These are phyloP conservation scores for Sarcophaga bullata DNA, from an alignment of 1,140 invertebrate species.

Conservation along the genomic window DNA sequence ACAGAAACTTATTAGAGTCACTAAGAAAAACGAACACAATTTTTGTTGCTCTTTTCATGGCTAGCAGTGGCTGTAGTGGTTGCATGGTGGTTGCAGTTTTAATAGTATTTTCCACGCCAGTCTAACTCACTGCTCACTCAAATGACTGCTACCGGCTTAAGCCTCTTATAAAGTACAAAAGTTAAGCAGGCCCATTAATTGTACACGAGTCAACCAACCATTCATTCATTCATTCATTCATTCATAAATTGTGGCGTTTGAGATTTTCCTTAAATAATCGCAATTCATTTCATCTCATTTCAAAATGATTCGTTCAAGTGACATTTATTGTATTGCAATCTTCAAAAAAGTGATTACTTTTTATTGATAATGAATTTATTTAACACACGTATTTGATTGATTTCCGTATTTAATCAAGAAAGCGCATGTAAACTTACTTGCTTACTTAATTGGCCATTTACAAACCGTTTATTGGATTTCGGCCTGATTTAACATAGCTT, in stretches of 20 bases:
- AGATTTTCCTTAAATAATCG: background rate
- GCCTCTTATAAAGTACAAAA: conserved; percentile 25
- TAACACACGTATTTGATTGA: conserved; percentile 24
- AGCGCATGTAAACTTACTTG: too few species aligned
- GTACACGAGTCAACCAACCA: conserved; percentile 32
- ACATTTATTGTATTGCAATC: conserved; percentile 15
- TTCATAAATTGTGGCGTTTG: background rate
- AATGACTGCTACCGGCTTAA: conserved; percentile 8
- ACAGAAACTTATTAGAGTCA: conserved; percentile 30
- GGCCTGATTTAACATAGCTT: too few species aligned
- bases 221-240: background rate
- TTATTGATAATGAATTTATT: background rate
- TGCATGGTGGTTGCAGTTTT: conserved; percentile 1
- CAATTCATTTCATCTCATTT: background rate
- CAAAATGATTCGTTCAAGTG: conserved; percentile 26
- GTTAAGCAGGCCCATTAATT: conserved; percentile 38
- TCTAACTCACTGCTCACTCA: background rate
- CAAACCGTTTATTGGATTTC: too few species aligned
- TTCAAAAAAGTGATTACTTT: conserved; percentile 13
- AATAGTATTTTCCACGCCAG: background rate
- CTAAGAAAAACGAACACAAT: conserved; percentile 14
- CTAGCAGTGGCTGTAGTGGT: background rate
- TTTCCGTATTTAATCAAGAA: background rate
- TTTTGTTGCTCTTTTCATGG: background rate
- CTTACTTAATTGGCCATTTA: too few species aligned